A percentile compares a stretch with the other conserved stretches of the same genome.
These are phyloP conservation scores for Dryadula phaetusa DNA, from an alignment of 2,888 invertebrate species.

Conservation along the genomic window DNA sequence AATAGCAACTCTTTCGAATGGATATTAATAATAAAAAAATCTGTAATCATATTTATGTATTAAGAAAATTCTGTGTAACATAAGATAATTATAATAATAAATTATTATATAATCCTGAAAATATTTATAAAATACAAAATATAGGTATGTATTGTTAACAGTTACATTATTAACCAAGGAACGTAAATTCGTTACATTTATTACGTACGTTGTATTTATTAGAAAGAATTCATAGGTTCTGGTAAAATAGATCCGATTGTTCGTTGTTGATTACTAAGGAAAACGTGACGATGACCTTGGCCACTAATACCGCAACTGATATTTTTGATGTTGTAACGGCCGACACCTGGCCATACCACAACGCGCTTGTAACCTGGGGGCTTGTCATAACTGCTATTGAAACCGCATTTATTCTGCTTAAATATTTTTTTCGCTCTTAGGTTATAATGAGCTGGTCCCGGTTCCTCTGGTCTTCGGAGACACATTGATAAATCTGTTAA, in stretches of 20 bases:
- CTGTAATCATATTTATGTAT: no score
- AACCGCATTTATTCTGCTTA: constrained; percentile 58
- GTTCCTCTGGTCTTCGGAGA: constrained; percentile 73
- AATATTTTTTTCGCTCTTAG: constrained; percentile 55
- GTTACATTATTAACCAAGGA: background rate
- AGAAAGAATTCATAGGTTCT: constrained; percentile 71
- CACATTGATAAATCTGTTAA: constrained; percentile 79
- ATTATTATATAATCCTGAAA: background rate
- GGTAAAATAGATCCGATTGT: constrained; percentile 68
- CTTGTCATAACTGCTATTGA: constrained; percentile 71
- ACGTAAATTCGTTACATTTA: background rate
- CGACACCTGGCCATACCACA: constrained; percentile 74
- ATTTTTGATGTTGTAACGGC: constrained; percentile 59
- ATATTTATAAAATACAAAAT: background rate
- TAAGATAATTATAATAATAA: background rate
- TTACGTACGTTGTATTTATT: no score
- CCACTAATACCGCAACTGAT: constrained; percentile 58
- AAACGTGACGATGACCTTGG: constrained; percentile 69
- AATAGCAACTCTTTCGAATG: no score
- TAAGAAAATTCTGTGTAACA: background rate
- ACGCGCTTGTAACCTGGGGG: constrained; percentile 65
- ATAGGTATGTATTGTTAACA: background rate
- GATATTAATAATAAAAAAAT: no score
- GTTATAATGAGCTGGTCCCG: constrained; percentile 80
- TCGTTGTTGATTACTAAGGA: constrained; percentile 63